phyloP scores from a whole-genome alignment of 2,888 invertebrate species.

The Corythucha ciliata region DNA sequence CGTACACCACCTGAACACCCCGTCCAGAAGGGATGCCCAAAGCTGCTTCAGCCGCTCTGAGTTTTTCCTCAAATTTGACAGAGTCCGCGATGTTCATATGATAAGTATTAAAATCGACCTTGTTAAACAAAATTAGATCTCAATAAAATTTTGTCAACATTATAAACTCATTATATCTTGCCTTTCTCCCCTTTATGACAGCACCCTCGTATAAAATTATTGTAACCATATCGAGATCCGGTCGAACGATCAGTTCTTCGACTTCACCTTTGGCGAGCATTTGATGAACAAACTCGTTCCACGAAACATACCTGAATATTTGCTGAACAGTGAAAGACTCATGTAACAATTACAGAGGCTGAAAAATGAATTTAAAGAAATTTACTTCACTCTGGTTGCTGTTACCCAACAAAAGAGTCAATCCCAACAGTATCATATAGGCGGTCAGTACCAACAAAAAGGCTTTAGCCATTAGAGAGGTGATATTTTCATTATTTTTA shows the following conservation, averaged over 20 bases:
- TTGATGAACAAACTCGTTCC: conserved; percentile 94
- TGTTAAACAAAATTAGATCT: conserved; percentile 34
- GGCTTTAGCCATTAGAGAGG: conserved; percentile 62
- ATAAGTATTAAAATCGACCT: conserved; percentile 57
- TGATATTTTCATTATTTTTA: no score
- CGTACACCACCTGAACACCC: conserved; percentile 72
- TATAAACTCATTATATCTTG: conserved; percentile 38
- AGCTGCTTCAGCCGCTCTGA: conserved; percentile 70
- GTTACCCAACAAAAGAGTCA: conserved; percentile 61
- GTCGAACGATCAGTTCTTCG: conserved; percentile 71
- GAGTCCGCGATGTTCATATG: conserved; percentile 80
- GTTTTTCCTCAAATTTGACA: conserved; percentile 78
- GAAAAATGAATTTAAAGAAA: not conserved
- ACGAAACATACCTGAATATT: conserved; percentile 59
- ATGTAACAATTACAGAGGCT: not conserved
- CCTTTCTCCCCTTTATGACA: conserved; percentile 68
- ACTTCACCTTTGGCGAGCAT: conserved; percentile 93
- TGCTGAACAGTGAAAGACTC: conserved; percentile 22
- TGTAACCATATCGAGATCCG: conserved; percentile 74
- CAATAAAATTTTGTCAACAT: not conserved
- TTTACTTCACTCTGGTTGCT: conserved; percentile 63
- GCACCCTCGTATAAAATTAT: conserved; percentile 79
- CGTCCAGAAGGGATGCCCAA: conserved; percentile 69
- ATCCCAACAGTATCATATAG: conserved; percentile 61
- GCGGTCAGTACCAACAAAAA: conserved; percentile 71